phyloP scores from a whole-genome alignment of 2,113 vertebrate species.

The Anguilla japonica region DNA sequence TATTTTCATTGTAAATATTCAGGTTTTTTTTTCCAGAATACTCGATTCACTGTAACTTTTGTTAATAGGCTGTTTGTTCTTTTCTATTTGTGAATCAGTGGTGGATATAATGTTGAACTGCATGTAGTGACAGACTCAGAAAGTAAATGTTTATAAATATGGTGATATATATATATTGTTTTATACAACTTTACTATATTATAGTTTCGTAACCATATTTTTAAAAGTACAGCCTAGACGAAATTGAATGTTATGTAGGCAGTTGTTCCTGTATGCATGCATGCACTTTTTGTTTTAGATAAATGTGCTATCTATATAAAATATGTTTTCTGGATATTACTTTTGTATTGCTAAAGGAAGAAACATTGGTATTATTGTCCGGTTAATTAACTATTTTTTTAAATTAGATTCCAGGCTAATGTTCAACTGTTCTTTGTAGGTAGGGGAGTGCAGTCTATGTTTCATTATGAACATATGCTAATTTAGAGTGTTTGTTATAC shows the following conservation, averaged over 20 bases:
- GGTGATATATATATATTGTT: slow-evolving; percentile 73
- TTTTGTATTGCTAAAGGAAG: slow-evolving; percentile 88
- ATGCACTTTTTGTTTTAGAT: slow-evolving; percentile 87
- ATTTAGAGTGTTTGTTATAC: too few relatives aligned
- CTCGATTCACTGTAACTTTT: slow-evolving; percentile 39
- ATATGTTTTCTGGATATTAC: slow-evolving; percentile 85
- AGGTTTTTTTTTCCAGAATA: slow-evolving; percentile 34
- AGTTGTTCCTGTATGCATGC: slow-evolving; percentile 75
- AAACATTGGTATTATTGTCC: slow-evolving; percentile 67
- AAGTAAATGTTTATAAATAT: slow-evolving; percentile 69
- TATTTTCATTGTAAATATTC: slow-evolving; percentile 33
- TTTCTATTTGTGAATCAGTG: slow-evolving; percentile 48
- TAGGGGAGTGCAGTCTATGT: slow-evolving; percentile 43
- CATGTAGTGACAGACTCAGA: slow-evolving; percentile 64
- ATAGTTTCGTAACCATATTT: slow-evolving; percentile 78
- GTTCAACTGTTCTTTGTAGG: slow-evolving; percentile 44
- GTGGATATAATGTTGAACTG: slow-evolving; percentile 43
- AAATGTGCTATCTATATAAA: slow-evolving; percentile 78
- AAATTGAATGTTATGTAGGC: slow-evolving; percentile 66
- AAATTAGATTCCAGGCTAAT: slow-evolving; percentile 70
- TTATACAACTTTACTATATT: slow-evolving; percentile 78
- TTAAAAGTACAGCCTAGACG: slow-evolving; percentile 75
- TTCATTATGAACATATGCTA: background rate
- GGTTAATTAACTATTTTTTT: slow-evolving; percentile 66
- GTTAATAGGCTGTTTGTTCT: slow-evolving; percentile 45